These are phyloP conservation scores for Pseudorasbora parva DNA, from an alignment of 2,113 vertebrate species.

Conservation along the genomic window DNA sequence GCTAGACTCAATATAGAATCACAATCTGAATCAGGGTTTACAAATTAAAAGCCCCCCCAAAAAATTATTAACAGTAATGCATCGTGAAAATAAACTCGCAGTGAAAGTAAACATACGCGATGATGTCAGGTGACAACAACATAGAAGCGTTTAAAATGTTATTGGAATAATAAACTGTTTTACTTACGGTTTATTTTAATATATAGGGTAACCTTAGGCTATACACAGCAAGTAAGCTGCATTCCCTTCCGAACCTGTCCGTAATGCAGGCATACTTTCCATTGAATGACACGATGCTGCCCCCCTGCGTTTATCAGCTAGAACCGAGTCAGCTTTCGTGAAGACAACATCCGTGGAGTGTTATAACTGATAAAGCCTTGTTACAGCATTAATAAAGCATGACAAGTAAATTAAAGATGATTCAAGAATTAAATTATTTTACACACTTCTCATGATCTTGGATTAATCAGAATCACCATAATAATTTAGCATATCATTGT, in stretches of 20 bases:
- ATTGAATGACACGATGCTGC: background rate
- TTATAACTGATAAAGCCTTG: background rate
- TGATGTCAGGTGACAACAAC: too few species aligned
- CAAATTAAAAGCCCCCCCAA: too few species aligned
- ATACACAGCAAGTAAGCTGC: background rate
- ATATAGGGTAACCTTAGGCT: background rate
- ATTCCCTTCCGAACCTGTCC: background rate
- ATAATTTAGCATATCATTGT: background rate
- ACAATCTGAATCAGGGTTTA: too few species aligned
- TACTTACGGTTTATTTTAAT: background rate
- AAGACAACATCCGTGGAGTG: background rate
- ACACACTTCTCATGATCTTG: too few species aligned
- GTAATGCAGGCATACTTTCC: too few species aligned
- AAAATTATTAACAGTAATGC: too few species aligned
- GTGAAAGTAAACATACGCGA: too few species aligned
- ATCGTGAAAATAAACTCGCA: too few species aligned
- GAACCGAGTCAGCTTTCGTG: background rate
- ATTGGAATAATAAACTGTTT: background rate
- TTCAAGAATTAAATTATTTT: background rate
- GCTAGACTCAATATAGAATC: too few species aligned
- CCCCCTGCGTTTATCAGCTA: conserved; percentile 37
- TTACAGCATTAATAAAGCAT: background rate
- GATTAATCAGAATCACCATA: background rate
- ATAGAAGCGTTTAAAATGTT: too few species aligned
- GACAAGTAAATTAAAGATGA: background rate